Percentiles rank a stretch among this genome's conserved stretches.
Conservation (phyloP, 2,113 vertebrate genomes). For the Pelmatolapia mariae region DNA sequence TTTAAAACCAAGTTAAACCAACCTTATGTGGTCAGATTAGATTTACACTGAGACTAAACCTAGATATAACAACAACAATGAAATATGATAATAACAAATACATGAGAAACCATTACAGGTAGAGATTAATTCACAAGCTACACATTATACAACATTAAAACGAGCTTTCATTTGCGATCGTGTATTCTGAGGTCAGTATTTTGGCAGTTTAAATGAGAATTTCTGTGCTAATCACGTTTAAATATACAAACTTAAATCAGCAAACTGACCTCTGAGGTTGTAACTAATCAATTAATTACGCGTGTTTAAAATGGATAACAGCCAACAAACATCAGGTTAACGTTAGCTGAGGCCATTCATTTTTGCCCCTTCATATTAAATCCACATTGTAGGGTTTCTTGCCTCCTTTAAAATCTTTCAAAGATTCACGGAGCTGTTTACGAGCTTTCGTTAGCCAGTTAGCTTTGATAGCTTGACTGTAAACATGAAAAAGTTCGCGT, state of each 20-base stretch:
- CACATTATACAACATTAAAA: background rate
- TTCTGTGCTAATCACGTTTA: background rate
- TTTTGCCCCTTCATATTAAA: accelerated
- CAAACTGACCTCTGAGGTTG: background rate
- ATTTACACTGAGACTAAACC: background rate
- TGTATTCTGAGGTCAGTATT: background rate
- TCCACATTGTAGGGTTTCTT: background rate
- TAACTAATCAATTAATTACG: background rate
- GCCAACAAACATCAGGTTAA: background rate
- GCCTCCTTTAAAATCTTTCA: accelerated
- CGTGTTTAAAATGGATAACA: background rate
- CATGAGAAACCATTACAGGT: background rate
- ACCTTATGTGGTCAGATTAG: background rate
- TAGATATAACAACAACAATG: background rate
- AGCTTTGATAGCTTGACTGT: background rate
- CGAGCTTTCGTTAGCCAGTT: background rate
- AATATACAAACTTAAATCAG: background rate
- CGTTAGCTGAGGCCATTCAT: too few species aligned
- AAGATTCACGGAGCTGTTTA: background rate
- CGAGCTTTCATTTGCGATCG: background rate
- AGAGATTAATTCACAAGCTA: background rate
- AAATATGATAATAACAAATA: background rate
- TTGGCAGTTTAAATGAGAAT: background rate
- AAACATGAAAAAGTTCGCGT: background rate
- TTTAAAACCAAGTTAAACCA: background rate